phyloP scores from a whole-genome alignment of 2,888 invertebrate species.

The Odontothrips loti region DNA sequence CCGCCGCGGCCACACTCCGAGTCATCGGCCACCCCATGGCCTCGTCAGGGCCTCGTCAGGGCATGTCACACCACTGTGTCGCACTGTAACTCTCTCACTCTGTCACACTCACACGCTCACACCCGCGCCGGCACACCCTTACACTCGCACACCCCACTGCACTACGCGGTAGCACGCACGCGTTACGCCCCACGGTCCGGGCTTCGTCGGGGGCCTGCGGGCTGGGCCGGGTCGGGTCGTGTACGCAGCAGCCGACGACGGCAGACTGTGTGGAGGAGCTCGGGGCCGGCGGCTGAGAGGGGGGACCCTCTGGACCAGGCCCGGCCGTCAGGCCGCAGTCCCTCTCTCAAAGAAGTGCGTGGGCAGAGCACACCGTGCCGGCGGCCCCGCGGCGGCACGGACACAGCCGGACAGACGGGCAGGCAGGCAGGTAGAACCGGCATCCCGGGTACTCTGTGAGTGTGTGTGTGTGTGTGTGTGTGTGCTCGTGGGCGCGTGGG shows the following conservation, averaged over 20 bases:
- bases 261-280: constrained; percentile 3
- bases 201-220: neutral
- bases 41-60: neutral
- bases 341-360: neutral
- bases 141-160: neutral
- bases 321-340: neutral
- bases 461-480: neutral
- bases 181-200: neutral
- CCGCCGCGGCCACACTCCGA: neutral
- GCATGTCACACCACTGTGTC: neutral
- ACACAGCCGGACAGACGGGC: neutral
- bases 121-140: neutral
- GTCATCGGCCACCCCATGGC: neutral
- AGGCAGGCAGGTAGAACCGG: constrained; percentile 8
- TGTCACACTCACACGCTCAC: neutral
- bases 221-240: neutral
- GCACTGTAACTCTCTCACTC: neutral
- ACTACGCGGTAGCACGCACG: neutral
- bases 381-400: neutral
- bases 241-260: constrained; percentile 4
- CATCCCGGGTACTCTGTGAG: neutral
- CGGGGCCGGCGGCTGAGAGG: neutral
- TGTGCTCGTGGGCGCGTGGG: neutral
- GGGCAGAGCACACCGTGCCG: constrained; percentile 14
- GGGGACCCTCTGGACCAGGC: neutral